A percentile compares a stretch with the other conserved stretches of the same genome.
Evolutionary conservation across 2,113 vertebrate species (phyloP).

Genomic region (Actenoides hombroni): DNA sequence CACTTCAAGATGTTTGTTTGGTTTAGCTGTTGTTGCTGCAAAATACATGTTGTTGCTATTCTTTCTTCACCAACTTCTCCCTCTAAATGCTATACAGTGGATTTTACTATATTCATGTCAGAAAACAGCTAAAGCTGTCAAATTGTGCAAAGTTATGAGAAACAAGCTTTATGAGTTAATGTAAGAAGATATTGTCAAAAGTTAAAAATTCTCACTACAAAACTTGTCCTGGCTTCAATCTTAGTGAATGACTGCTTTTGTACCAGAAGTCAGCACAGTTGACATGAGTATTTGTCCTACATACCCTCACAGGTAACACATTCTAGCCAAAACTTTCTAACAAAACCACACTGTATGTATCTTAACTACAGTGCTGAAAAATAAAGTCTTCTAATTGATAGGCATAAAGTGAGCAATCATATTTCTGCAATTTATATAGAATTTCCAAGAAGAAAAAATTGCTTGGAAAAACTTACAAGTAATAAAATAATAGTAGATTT

Average conservation of each 20-base stretch:
- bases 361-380: neutral
- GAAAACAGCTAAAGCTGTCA: constrained; percentile 49
- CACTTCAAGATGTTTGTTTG: constrained; percentile 1
- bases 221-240: constrained; percentile 39
- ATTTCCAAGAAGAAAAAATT: neutral
- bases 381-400: neutral
- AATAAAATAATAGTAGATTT: neutral
- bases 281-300: neutral
- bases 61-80: constrained; percentile 30
- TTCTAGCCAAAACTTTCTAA: neutral
- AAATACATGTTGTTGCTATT: neutral
- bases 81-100: neutral
- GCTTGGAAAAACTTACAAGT: neutral
- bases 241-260: constrained; percentile 13
- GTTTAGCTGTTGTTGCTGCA: neutral
- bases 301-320: neutral
- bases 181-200: constrained; percentile 59
- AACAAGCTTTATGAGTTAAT: constrained; percentile 1
- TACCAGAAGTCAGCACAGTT: neutral
- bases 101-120: constrained; percentile 31
- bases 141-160: constrained; percentile 23
- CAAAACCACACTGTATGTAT: neutral
- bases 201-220: constrained; percentile 59
- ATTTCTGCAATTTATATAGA: neutral
- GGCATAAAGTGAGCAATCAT: neutral